Conservation (phyloP, 2,888 invertebrate species). For the Acronicta leporina region DNA sequence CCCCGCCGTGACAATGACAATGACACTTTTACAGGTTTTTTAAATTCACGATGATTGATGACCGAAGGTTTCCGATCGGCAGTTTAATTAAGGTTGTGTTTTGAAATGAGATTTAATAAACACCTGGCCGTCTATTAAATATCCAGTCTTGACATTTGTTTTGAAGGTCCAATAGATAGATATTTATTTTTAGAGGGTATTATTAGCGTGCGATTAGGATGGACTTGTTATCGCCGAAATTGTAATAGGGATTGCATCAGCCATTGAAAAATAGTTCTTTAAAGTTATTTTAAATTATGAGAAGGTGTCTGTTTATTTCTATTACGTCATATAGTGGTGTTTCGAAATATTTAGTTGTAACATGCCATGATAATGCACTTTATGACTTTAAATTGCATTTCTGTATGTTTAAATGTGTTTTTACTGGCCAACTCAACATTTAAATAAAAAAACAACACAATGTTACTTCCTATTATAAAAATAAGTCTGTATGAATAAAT, state of each 20-base stretch:
- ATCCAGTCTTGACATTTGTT: constrained; percentile 47
- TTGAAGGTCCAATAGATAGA: constrained; percentile 33
- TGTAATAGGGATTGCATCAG: constrained; percentile 22
- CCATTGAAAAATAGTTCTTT: constrained; percentile 19
- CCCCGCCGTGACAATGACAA: constrained; percentile 71
- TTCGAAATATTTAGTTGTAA: constrained; percentile 32
- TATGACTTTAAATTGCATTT: constrained; percentile 25
- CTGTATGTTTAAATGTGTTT: constrained; percentile 5
- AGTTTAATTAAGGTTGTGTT: constrained; percentile 40
- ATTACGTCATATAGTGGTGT: constrained; percentile 18
- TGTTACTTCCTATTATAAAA: constrained; percentile 10
- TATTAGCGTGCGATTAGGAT: constrained; percentile 4
- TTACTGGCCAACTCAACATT: constrained; percentile 3
- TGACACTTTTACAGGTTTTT: constrained; percentile 64
- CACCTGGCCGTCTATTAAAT: constrained; percentile 25
- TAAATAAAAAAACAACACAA: constrained; percentile 13
- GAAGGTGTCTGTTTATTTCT: constrained; percentile 6
- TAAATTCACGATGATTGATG: constrained; percentile 51
- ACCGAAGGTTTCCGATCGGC: constrained; percentile 51
- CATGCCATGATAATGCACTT: constrained; percentile 27
- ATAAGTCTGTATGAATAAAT: neutral
- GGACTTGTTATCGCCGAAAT: constrained; percentile 9
- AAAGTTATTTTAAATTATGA: constrained; percentile 16
- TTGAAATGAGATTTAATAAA: constrained; percentile 25
- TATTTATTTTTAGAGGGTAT: constrained; percentile 26